phyloP scores from a whole-genome alignment of 2,113 vertebrate genomes.

The Mormyrus lacerda region DNA sequence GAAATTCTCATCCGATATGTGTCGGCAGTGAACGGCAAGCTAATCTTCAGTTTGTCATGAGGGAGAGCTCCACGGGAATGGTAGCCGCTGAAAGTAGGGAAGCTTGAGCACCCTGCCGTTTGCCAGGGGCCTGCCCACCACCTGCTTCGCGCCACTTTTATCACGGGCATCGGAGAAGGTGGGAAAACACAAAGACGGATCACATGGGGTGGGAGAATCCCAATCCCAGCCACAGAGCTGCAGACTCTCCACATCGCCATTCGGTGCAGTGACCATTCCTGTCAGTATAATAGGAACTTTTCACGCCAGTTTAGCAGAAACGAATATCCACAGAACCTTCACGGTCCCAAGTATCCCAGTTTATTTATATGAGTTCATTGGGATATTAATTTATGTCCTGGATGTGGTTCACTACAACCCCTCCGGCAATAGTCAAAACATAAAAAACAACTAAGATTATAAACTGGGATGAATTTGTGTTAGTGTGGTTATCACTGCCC shows the following conservation, averaged over 20 bases:
- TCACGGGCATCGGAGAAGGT: background rate
- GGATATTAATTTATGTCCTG: background rate
- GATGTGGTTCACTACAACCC: background rate
- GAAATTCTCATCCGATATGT: slow-evolving; percentile 24
- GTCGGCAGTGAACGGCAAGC: slow-evolving; percentile 9
- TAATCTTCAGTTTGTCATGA: slow-evolving; percentile 22
- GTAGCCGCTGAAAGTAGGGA: slow-evolving; percentile 20
- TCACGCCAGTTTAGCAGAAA: background rate
- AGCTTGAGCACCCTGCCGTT: slow-evolving; percentile 4
- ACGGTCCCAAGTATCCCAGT: background rate
- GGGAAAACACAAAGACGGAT: background rate
- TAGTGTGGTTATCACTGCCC: background rate
- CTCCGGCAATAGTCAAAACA: background rate
- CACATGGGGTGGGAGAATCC: background rate
- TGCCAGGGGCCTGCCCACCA: background rate
- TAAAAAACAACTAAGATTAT: background rate
- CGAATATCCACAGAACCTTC: background rate
- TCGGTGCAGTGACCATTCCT: background rate
- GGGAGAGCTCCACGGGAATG: background rate
- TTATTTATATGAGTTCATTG: background rate
- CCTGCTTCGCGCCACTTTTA: background rate
- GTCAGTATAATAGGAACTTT: background rate
- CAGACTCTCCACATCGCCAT: background rate
- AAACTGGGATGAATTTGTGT: background rate
- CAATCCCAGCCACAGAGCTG: background rate